Base-by-base conservation (phyloP, 1,140 invertebrate species). In the Caenorhabditis tropicalis region DNA sequence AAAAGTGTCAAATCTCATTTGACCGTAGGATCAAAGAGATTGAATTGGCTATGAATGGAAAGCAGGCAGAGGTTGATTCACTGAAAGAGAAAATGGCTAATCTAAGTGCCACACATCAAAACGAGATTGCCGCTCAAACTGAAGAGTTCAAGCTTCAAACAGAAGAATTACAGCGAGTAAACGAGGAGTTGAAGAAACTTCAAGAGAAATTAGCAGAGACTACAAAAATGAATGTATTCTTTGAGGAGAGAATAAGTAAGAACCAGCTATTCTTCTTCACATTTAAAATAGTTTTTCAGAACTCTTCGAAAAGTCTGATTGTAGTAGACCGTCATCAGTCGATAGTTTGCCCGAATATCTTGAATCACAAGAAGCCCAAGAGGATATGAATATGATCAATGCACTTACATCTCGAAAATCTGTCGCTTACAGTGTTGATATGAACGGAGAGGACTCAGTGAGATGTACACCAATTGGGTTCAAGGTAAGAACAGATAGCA, bases 211-310 rank as follows among this genome's bases (percentile, higher is more conserved):
- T 19, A 21, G 9, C n/a, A 6, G 36, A 39, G 15, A 36, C 16
- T 21, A n/a, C 7, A 2, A 12, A 74, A n/a, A 74, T 27, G n/a
- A 43, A 39, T n/a, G 5, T 9, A 16, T 74, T 21, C 9, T 21
- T 74, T n/a, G 36, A 31, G 10, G 65, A 74, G 15, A 43, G 65
- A 43, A 74, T 74, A n/a, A 74, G 65, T 74, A 56, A 56, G 65
- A 24, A 15, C 24, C 19, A 10, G 19, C 9, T 1, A 29, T 65
- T 65, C 1, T 0, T n/a, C n/a, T 39, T 12, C 9, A 74, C 1
- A 0, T 21, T 27, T 2, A 10, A 21, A 33, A 4, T 0, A 36
- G 12, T 74, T 43, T 74, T 39, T 10, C 21, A 43, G 65, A 74
- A 46, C 27, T 43, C 6, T 9, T 43, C 36, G 12, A 74, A 12